Percentiles rank a stretch among this genome's conserved stretches.
These are phyloP conservation scores for Dermolepida albohirtum DNA, from an alignment of 2,888 invertebrate species.

Conservation along the genomic window DNA sequence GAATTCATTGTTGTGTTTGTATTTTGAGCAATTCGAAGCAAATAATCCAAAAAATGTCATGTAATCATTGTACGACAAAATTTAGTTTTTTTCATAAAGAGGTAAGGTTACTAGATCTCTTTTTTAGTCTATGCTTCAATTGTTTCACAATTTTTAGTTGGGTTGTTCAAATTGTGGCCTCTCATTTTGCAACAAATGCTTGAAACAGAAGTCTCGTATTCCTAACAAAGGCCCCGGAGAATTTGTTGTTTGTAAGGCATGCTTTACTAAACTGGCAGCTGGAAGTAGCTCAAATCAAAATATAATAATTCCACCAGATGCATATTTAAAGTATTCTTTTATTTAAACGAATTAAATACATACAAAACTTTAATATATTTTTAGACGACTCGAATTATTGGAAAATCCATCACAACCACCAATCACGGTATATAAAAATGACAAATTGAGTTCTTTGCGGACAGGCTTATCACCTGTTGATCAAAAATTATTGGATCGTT, in stretches of 20 bases:
- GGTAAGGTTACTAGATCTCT: slow-evolving; percentile 63
- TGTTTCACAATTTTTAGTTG: slow-evolving; percentile 69
- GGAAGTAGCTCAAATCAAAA: slow-evolving; percentile 49
- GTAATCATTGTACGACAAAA: slow-evolving; percentile 77
- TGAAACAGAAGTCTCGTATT: slow-evolving; percentile 77
- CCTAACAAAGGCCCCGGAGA: slow-evolving; percentile 72
- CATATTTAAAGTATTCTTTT: slow-evolving; percentile 69
- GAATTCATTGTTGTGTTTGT: slow-evolving; percentile 39
- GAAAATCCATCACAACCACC: slow-evolving; percentile 70
- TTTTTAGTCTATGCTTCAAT: slow-evolving; percentile 11
- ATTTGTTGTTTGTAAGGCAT: slow-evolving; percentile 75
- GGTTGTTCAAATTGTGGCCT: slow-evolving; percentile 88
- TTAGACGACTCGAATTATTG: slow-evolving; percentile 67
- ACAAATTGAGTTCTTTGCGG: slow-evolving; percentile 59
- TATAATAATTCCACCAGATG: slow-evolving; percentile 67
- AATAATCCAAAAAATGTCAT: slow-evolving; percentile 70
- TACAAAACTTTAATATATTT: slow-evolving; percentile 34
- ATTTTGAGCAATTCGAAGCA: slow-evolving; percentile 26
- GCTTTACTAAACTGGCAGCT: slow-evolving; percentile 63
- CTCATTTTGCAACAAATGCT: slow-evolving; percentile 85
- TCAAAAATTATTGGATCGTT: slow-evolving; percentile 74
- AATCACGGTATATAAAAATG: slow-evolving; percentile 68
- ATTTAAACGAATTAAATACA: not conserved
- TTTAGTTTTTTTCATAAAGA: slow-evolving; percentile 80
- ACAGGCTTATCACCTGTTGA: slow-evolving; percentile 68